phyloP scores from a whole-genome alignment of 2,113 vertebrate species.

The Sphyrna mokarran region DNA sequence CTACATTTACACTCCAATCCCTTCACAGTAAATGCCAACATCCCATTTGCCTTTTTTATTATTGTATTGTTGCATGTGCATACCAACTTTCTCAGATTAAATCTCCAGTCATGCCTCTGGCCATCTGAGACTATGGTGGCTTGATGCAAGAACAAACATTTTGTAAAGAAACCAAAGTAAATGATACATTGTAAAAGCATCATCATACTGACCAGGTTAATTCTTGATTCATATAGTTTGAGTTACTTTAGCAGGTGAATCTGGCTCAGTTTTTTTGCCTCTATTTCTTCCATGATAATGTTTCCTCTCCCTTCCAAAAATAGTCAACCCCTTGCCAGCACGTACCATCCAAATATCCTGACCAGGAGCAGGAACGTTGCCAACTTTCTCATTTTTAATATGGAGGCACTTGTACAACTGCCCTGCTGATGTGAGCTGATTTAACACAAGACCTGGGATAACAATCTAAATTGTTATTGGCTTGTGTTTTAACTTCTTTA shows the following conservation, averaged over 20 bases:
- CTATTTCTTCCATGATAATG: neutral
- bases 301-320: neutral
- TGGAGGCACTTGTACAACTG: neutral
- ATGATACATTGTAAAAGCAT: neutral
- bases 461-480: neutral
- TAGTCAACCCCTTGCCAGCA: neutral
- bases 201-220: neutral
- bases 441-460: neutral
- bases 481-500: neutral
- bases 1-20: too few species aligned
- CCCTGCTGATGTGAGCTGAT: neutral
- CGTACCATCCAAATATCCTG: neutral
- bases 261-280: neutral
- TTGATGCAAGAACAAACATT: neutral
- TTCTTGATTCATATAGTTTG: neutral
- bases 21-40: too few species aligned
- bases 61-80: too few species aligned
- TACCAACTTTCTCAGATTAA: too few species aligned
- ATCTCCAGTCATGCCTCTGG: too few species aligned
- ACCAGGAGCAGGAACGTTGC: neutral
- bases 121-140: too few species aligned
- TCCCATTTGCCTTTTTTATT: too few species aligned
- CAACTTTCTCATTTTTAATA: neutral
- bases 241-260: neutral
- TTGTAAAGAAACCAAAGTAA: neutral